phyloP scores from a whole-genome alignment of 2,797 vertebrate species.

The Myiotriccus ornatus region DNA sequence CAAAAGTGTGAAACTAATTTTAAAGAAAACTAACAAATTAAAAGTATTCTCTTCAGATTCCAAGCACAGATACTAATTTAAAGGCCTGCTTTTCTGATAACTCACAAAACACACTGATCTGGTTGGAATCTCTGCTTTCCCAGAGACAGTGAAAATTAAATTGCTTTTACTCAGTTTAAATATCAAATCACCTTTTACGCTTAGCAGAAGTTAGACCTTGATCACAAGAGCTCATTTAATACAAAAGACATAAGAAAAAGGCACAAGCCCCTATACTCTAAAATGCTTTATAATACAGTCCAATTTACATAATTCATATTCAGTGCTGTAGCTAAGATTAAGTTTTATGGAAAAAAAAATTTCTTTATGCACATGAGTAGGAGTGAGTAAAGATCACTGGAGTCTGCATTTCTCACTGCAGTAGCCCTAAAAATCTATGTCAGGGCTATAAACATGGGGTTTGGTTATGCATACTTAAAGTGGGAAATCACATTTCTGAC shows the following conservation, averaged over 20 bases:
- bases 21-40: constrained; percentile 45
- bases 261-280: not conserved
- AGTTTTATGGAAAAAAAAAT: constrained; percentile 41
- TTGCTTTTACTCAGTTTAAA: constrained; percentile 1
- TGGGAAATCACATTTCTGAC: not conserved
- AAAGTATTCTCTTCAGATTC: constrained; percentile 36
- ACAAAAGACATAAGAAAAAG: constrained; percentile 19
- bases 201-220: constrained; percentile 58
- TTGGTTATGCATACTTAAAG: not conserved
- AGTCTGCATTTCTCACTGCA: constrained; percentile 14
- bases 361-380: constrained; percentile 8
- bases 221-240: constrained; percentile 52
- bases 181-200: constrained; percentile 41
- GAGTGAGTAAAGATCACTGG: constrained; percentile 9
- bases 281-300: constrained; percentile 33
- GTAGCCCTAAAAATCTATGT: not conserved
- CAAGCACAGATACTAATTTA: not conserved
- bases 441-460: constrained; percentile 3
- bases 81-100: not conserved
- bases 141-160: constrained; percentile 21
- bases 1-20: constrained; percentile 41
- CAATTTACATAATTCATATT: constrained; percentile 43
- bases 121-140: not conserved
- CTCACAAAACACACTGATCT: not conserved
- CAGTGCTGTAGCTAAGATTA: constrained; percentile 35